Conservation (phyloP, 2,797 vertebrate species). For the Lacerta viridis region DNA sequence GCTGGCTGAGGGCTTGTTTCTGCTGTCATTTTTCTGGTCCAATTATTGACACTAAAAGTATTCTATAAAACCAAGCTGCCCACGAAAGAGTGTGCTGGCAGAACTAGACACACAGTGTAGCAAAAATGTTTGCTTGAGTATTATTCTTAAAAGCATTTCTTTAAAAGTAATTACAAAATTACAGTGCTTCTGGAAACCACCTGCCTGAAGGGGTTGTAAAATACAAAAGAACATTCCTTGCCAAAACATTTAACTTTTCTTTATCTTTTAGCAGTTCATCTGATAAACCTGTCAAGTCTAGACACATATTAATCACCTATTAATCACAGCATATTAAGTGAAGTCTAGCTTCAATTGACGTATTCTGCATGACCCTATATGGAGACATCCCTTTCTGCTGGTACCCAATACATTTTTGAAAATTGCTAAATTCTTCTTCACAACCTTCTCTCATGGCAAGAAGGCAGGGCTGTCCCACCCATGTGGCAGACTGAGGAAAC, state of each 20-base stretch:
- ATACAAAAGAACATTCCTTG: not conserved
- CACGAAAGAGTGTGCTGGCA: not conserved
- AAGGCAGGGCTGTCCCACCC: no score
- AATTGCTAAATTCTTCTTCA: no score
- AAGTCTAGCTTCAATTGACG: not conserved
- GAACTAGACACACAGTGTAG: not conserved
- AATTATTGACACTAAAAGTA: not conserved
- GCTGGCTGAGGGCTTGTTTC: not conserved
- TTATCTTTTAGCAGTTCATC: constrained; percentile 13
- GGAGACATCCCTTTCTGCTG: no score
- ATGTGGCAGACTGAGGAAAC: no score
- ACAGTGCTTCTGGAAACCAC: not conserved
- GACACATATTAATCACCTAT: not conserved
- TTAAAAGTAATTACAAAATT: not conserved
- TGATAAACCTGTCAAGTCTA: not conserved
- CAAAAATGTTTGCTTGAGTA: not conserved
- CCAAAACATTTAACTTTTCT: not conserved
- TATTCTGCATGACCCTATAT: no score
- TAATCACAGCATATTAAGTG: not conserved
- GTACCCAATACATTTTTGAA: no score
- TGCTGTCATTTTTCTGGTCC: not conserved
- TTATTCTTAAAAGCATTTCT: not conserved
- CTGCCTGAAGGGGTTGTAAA: not conserved
- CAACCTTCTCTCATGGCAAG: no score
- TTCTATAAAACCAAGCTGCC: not conserved